These are phyloP conservation scores for Nannospalax galili DNA, from an alignment of 2,113 vertebrate genomes.

Conservation along the genomic window DNA sequence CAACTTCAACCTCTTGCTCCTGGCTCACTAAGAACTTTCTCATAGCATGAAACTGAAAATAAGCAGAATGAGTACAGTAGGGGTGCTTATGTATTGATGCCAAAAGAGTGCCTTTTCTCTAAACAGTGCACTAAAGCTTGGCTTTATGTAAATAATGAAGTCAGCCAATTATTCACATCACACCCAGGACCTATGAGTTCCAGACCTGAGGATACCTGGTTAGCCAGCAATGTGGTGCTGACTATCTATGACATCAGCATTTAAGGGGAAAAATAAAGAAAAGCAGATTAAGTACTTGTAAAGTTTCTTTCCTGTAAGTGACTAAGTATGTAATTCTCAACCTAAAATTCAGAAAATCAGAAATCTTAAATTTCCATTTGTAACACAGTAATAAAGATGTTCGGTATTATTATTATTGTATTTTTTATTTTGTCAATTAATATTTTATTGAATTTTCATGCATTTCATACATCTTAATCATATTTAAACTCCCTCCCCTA, in stretches of 20 bases:
- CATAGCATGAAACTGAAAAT: background rate
- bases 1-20: background rate
- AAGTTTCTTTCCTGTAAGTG: background rate
- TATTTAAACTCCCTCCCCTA: too few species aligned
- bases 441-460: too few species aligned
- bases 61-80: background rate
- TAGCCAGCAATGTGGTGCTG: background rate
- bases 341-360: too few species aligned
- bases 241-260: background rate
- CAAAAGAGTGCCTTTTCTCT: background rate
- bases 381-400: background rate
- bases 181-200: background rate
- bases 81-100: background rate
- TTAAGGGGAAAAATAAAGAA: background rate
- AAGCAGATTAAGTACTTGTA: background rate
- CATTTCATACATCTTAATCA: too few species aligned
- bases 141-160: background rate
- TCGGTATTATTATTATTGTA: background rate
- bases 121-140: background rate
- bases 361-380: background rate
- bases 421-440: too few species aligned
- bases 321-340: background rate
- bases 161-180: background rate
- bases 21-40: background rate
- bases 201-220: background rate